Evolutionary conservation across 2,113 vertebrate genomes (phyloP).

Genomic region (Psittacara wagleri): DNA sequence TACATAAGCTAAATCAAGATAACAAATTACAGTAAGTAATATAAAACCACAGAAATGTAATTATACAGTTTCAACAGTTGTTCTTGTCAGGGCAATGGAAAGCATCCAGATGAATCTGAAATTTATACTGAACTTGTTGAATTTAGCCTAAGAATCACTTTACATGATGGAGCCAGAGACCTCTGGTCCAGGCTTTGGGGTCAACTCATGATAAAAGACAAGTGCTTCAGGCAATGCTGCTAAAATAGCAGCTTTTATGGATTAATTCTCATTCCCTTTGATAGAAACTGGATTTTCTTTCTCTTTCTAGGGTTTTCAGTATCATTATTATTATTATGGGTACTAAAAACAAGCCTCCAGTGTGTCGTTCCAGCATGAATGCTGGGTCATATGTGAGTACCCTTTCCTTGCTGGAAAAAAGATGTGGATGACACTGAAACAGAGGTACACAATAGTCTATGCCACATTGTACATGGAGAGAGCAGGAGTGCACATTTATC

Average conservation of each 20-base stretch:
- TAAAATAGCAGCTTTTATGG: not conserved
- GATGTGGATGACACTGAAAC: not conserved
- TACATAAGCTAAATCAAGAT: not conserved
- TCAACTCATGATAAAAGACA: not conserved
- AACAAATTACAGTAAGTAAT: not conserved
- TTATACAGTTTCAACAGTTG: not conserved
- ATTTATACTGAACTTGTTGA: not conserved
- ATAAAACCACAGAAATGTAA: conserved; percentile 1
- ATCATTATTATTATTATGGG: not conserved
- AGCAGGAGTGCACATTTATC: fast-evolving
- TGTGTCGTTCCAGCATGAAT: not conserved
- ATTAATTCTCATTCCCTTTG: not conserved
- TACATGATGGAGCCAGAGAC: not conserved
- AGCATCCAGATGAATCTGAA: not conserved
- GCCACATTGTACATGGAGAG: fast-evolving
- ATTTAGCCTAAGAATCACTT: not conserved
- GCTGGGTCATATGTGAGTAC: not conserved
- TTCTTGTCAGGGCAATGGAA: not conserved
- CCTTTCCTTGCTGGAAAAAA: not conserved
- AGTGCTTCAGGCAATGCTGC: not conserved
- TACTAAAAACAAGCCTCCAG: not conserved
- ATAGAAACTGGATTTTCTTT: not conserved
- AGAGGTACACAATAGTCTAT: not conserved
- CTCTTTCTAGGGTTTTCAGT: not conserved
- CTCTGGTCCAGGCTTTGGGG: not conserved